phyloP scores from a whole-genome alignment of 2,113 vertebrate genomes.

The Apodemus sylvaticus region DNA sequence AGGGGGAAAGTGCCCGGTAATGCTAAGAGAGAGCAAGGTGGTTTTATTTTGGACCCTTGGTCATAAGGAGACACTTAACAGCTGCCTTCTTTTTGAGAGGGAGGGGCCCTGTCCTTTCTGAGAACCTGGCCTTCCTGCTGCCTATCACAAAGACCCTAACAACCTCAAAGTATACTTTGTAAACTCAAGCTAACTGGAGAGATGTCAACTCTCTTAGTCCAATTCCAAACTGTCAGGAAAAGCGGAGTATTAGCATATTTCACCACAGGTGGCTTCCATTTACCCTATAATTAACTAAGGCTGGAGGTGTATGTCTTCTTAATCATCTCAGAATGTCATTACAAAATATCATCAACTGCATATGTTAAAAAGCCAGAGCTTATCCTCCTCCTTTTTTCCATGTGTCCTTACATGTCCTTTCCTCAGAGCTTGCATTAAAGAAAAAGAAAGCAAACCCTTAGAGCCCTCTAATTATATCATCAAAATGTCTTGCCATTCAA shows the following conservation, averaged over 20 bases:
- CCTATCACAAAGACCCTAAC: no score
- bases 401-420: not conserved
- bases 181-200: not conserved
- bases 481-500: not conserved
- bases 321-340: not conserved
- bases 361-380: not conserved
- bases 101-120: not conserved
- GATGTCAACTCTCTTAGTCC: not conserved
- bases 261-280: not conserved
- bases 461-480: not conserved
- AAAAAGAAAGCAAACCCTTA: not conserved
- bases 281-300: not conserved
- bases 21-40: not conserved
- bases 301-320: rapidly evolving
- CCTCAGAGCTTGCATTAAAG: rapidly evolving
- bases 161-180: not conserved
- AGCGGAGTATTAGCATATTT: not conserved
- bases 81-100: not conserved
- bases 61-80: not conserved
- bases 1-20: not conserved
- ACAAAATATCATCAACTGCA: not conserved
- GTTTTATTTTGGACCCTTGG: not conserved
- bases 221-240: not conserved
- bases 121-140: not conserved
- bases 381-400: not conserved